Percentiles rank a stretch among this genome's conserved stretches.
These are phyloP conservation scores for Tupaia chinensis DNA, from an alignment of 2,113 vertebrate species.

Conservation along the genomic window DNA sequence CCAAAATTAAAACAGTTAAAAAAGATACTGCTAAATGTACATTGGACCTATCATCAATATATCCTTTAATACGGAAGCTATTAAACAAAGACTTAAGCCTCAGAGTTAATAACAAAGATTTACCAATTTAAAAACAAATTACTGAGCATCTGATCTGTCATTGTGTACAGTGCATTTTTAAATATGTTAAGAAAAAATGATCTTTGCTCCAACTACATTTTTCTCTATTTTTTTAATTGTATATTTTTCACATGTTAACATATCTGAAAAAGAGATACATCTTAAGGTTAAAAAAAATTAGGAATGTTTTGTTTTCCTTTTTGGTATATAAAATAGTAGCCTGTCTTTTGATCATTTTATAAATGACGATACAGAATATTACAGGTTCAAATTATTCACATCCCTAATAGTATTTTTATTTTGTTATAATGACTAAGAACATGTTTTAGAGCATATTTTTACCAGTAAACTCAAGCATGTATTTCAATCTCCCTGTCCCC, in stretches of 20 bases:
- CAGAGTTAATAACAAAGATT: background rate
- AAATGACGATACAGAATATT: constrained; percentile 21
- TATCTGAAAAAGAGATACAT: background rate
- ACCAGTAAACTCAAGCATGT: background rate
- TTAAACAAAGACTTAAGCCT: constrained; percentile 41
- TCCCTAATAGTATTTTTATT: background rate
- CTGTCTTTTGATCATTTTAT: background rate
- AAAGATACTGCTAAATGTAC: background rate
- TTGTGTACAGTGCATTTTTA: background rate
- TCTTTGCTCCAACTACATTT: background rate
- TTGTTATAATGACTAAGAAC: background rate
- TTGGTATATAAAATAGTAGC: background rate
- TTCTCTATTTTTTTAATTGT: background rate
- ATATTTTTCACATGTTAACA: background rate
- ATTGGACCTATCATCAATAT: background rate
- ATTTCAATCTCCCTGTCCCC: background rate
- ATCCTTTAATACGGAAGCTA: constrained; percentile 40
- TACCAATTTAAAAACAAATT: background rate
- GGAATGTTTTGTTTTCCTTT: background rate
- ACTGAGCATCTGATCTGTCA: background rate
- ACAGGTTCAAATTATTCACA: background rate
- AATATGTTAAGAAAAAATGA: background rate
- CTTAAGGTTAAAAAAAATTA: background rate
- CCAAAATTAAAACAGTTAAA: background rate
- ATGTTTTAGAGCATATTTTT: background rate